Evolutionary conservation across 2,797 vertebrate genomes (phyloP).

Genomic region (Myiothlypis chrysogaster): DNA sequence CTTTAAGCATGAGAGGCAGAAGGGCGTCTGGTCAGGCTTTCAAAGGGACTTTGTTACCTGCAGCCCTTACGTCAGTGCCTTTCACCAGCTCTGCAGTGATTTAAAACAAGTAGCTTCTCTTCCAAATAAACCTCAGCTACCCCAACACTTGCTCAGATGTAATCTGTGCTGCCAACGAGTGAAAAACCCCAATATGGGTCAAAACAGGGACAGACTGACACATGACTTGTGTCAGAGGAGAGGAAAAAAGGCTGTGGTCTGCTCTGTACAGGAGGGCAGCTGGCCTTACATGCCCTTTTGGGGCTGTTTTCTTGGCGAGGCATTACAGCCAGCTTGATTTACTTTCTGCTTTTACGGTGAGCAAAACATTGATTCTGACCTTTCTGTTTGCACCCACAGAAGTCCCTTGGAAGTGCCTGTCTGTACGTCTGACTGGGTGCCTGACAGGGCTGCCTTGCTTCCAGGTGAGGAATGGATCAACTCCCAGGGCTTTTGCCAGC

Average conservation of each 20-base stretch:
- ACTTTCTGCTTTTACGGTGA: background rate
- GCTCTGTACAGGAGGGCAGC: background rate
- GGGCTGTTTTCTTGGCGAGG: background rate
- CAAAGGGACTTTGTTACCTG: conserved; percentile 50
- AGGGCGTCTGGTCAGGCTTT: conserved; percentile 12
- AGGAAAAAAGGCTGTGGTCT: background rate
- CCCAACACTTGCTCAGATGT: background rate
- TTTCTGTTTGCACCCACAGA: conserved; percentile 32
- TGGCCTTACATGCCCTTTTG: background rate
- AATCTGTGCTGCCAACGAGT: background rate
- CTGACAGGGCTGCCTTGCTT: background rate
- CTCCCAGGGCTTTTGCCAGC: background rate
- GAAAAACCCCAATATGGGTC: background rate
- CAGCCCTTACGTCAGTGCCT: conserved; percentile 8
- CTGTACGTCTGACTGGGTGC: background rate
- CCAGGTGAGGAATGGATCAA: conserved; percentile 23
- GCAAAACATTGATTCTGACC: background rate
- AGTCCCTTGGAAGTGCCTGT: background rate
- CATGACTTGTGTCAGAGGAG: background rate
- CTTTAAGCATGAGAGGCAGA: background rate
- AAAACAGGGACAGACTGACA: background rate
- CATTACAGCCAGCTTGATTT: background rate
- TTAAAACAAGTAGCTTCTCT: conserved; percentile 45
- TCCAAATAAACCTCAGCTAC: conserved; percentile 14
- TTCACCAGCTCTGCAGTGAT: conserved; percentile 29